A percentile compares a stretch with the other conserved stretches of the same genome.
These are phyloP conservation scores for Andrena praecox DNA, from an alignment of 2,888 invertebrate genomes.

Conservation along the genomic window DNA sequence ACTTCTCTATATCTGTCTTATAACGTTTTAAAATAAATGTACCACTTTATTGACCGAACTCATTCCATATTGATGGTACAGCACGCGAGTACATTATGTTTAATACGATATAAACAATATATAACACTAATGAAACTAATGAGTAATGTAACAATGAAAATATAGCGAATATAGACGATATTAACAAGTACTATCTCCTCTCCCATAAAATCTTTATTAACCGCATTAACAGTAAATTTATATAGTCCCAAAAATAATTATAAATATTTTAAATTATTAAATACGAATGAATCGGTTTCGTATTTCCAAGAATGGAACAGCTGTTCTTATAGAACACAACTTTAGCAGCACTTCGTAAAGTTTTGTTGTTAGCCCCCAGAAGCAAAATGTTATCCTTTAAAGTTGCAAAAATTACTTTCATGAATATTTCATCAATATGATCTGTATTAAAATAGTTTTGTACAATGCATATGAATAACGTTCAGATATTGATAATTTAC, in stretches of 20 bases:
- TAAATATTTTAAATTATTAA: slow-evolving; percentile 20
- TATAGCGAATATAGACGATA: slow-evolving; percentile 46
- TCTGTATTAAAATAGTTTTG: slow-evolving; percentile 41
- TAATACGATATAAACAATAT: slow-evolving; percentile 23
- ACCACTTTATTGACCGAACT: slow-evolving; percentile 17
- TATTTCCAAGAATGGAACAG: slow-evolving; percentile 12
- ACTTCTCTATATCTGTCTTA: neutral
- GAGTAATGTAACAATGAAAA: slow-evolving; percentile 34
- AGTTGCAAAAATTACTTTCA: slow-evolving; percentile 19
- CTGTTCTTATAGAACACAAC: slow-evolving; percentile 7
- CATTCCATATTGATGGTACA: slow-evolving; percentile 15
- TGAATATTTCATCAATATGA: slow-evolving; percentile 11
- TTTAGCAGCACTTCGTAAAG: neutral
- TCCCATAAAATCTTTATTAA: slow-evolving; percentile 53
- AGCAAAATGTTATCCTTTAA: slow-evolving; percentile 17
- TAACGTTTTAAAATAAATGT: slow-evolving; percentile 30
- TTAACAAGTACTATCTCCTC: slow-evolving; percentile 47
- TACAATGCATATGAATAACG: slow-evolving; percentile 40
- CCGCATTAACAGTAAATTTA: slow-evolving; percentile 41
- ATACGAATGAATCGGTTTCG: slow-evolving; percentile 15
- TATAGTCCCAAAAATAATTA: slow-evolving; percentile 47
- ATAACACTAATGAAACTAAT: slow-evolving; percentile 32
- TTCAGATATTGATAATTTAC: neutral
- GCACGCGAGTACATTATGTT: slow-evolving; percentile 25
- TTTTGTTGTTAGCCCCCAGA: slow-evolving; percentile 10